Evolutionary conservation across 2,888 invertebrate species (phyloP), one percentile per base, ranked within the genome.

Genomic region (Eupithecia subfuscata): DNA sequence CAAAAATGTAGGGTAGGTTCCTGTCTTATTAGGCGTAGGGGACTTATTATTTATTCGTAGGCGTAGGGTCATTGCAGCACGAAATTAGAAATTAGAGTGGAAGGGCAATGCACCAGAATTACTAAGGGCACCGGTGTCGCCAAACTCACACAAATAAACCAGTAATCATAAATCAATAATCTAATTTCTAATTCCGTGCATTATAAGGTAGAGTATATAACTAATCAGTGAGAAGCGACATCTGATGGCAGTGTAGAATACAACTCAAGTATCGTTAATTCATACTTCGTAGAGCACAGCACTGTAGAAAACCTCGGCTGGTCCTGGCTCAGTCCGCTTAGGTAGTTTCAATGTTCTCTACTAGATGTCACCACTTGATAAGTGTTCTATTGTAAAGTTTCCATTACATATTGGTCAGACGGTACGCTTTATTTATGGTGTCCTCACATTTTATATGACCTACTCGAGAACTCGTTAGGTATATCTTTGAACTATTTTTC

Each of bases 311-410:
- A 34, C 8, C 37, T 68, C 7, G 18, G 37, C 7, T 48, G 37
- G 9, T 40, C 40, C 14, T n/a, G 14, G 16, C 25, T 18, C 37
- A 56, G 64, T 6, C 60, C 18, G 8, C 48, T 52, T 25, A 16
- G 1, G 43, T 69, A 68, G 69, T 63, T 63, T 22, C 4, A 2
- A 14, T 14, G 14, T 67, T 22, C 11, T 22, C 22, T 30, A 71
- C 71, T 69, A 75, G 75, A 71, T 71, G 75, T 63, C 75, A 71
- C 69, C 25, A 68, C 67, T 22, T n/a, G 34, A 45, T 43, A 56
- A 11, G 3, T n/a, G n/a, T 52, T 52, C n/a, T n/a, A 52, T n/a
- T n/a, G n/a, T 56, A 11, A 22, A 56, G 11, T 56, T 8, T 2
- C 8, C 2, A 8, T 8, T n/a, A 48, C 9, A 16, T 56, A n/a